Base-by-base conservation (phyloP, 2,113 vertebrate genomes). In the Capreolus pygargus region DNA sequence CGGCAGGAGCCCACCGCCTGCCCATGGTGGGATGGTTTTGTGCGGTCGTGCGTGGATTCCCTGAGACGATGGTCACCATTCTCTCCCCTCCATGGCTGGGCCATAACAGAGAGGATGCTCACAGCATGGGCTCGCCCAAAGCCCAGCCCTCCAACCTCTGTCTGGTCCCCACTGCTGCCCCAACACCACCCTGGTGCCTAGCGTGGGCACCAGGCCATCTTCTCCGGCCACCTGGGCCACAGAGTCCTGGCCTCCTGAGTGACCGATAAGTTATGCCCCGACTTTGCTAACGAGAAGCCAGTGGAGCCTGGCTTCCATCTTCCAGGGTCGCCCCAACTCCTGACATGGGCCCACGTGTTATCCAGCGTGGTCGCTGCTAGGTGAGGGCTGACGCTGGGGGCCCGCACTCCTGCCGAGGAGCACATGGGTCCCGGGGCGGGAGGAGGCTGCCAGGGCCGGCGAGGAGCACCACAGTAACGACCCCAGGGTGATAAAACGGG, bases 401-500 rank as follows among this genome's bases (percentile, higher is more conserved):
- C 54, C 19, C 3, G 10, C 7, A 0, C 3, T 4, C 3, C 60
- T 19, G 60, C 15, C 5, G 2, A 27, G 1, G 52, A 5, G 30
- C 2, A 36, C 10, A 14, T 1, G 2, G 52, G 36, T 16, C 79
- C 33, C 1, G 6, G 7, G 36, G 8, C 0, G 3, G 6, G 92
- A 6, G 6, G 33, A 30, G 43, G n/a, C 17, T 0, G 14, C 47
- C 4, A 6, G 95, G 82, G 16, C 0, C 3, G 3, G 30, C 39
- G 4, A 21, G 70, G 86, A 76, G 89, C 54, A 23, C 15, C 36
- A 4, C 28, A n/a, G 23, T 58, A 85, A 57, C 91, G 28, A 5
- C 79, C 79, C 64, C 2, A 28, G 45, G 91, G 88, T 85, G 97
- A 95, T 95, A 79, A 97, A 96, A 97, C 25, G 87, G 98, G 76